Conservation (phyloP, 2,888 invertebrate genomes). For the Lordiphosa andalusiaca region DNA sequence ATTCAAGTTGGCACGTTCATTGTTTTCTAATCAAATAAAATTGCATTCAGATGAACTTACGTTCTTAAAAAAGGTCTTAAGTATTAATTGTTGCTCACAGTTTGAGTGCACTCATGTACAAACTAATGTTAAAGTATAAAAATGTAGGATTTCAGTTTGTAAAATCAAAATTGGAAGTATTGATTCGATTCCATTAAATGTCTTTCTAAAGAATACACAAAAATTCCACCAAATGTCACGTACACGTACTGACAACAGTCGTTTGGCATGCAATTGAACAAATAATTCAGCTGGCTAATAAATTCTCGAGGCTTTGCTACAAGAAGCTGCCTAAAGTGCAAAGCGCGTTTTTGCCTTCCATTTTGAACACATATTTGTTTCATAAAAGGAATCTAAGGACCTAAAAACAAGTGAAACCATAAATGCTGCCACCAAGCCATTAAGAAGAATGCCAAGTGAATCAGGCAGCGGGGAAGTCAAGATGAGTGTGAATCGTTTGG, state of each 20-base stretch:
- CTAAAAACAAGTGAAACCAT: slow-evolving; percentile 24
- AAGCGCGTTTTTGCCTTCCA: background rate
- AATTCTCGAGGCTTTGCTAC: slow-evolving; percentile 36
- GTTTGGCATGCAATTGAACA: slow-evolving; percentile 50
- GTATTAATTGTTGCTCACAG: too few relatives aligned
- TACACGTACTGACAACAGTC: slow-evolving; percentile 11
- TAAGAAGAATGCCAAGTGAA: background rate
- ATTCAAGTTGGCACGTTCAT: too few relatives aligned
- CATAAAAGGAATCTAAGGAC: slow-evolving; percentile 1
- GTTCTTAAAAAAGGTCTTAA: too few relatives aligned
- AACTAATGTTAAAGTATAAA: too few relatives aligned
- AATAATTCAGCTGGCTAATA: slow-evolving; percentile 62
- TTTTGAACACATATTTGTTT: background rate
- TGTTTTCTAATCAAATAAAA: too few relatives aligned
- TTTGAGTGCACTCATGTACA: too few relatives aligned
- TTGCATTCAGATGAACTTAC: too few relatives aligned
- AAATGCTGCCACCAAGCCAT: slow-evolving; percentile 45
- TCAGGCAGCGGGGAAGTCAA: too few relatives aligned
- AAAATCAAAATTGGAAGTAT: too few relatives aligned
- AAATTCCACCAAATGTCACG: slow-evolving; percentile 12
- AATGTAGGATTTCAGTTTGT: too few relatives aligned
- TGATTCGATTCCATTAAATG: too few relatives aligned
- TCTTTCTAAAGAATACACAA: background rate
- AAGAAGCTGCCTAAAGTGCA: slow-evolving; percentile 18
- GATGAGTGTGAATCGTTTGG: slow-evolving; percentile 4